These are phyloP conservation scores for Heliconius himera DNA, from an alignment of 1,140 invertebrate species.

Conservation along the genomic window DNA sequence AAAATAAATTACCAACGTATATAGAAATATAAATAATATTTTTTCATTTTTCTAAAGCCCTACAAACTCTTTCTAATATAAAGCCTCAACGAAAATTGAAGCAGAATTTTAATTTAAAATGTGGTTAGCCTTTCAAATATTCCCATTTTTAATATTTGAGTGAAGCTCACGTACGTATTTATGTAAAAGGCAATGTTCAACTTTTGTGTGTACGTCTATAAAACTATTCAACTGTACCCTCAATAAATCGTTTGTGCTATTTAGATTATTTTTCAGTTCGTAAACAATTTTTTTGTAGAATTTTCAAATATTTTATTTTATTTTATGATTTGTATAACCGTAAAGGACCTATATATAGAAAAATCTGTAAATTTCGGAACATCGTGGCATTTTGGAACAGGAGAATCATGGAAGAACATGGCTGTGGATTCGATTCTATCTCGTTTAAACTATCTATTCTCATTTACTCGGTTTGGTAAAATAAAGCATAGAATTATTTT, in stretches of 20 bases:
- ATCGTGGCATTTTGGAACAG: too few relatives aligned
- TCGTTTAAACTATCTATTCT: too few relatives aligned
- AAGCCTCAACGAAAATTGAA: background rate
- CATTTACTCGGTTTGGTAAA: too few relatives aligned
- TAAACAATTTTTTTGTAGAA: slow-evolving; percentile 6
- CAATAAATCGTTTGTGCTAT: slow-evolving; percentile 19
- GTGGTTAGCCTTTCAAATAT: background rate
- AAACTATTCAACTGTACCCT: slow-evolving; percentile 20
- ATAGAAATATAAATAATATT: background rate
- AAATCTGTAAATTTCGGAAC: too few relatives aligned
- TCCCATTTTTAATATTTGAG: background rate
- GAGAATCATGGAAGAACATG: too few relatives aligned
- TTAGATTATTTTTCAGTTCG: slow-evolving; percentile 13
- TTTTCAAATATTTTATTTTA: background rate
- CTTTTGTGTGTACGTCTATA: slow-evolving; percentile 8
- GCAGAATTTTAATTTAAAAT: background rate
- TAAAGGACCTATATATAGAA: too few relatives aligned
- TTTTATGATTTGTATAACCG: too few relatives aligned
- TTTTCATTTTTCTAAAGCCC: background rate
- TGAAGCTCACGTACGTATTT: background rate
- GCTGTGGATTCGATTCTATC: too few relatives aligned
- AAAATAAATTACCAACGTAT: too few relatives aligned
- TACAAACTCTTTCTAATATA: background rate
- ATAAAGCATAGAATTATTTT: too few relatives aligned
- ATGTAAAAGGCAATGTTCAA: slow-evolving; percentile 1